A percentile compares a stretch with the other conserved stretches of the same genome.
phyloP scores from a whole-genome alignment of 2,888 invertebrate species.

The Lycocerus yunnanus region DNA sequence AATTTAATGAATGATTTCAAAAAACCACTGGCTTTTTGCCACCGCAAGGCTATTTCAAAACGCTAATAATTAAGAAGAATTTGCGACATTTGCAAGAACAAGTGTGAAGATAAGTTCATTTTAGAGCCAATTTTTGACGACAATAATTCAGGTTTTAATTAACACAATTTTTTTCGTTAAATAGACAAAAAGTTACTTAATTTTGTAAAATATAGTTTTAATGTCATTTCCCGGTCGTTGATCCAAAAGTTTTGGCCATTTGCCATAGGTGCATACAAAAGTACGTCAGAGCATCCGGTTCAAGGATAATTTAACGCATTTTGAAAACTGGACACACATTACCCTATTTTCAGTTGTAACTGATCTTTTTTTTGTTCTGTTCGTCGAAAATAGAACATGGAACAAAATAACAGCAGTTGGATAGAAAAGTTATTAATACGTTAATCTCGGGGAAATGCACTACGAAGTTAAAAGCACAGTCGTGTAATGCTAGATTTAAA shows the following conservation, averaged over 20 bases:
- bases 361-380: neutral
- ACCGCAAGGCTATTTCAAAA: neutral
- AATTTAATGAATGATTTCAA: neutral
- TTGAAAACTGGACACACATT: neutral
- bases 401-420: neutral
- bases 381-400: neutral
- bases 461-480: too few relatives aligned
- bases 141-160: neutral
- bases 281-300: neutral
- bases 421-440: neutral
- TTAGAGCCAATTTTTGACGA: neutral
- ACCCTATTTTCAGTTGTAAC: neutral
- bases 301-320: neutral
- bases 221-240: slow-evolving; percentile 7
- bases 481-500: neutral
- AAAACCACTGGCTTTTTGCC: neutral
- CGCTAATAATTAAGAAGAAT: neutral
- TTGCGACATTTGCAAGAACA: neutral
- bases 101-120: neutral
- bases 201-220: neutral
- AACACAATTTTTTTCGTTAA: neutral
- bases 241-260: slow-evolving; percentile 11
- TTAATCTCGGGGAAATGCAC: neutral
- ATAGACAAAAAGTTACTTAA: neutral
- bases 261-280: slow-evolving; percentile 14